Base-by-base conservation (phyloP, 2,888 invertebrate genomes). In the Melinopterus prodromus region DNA sequence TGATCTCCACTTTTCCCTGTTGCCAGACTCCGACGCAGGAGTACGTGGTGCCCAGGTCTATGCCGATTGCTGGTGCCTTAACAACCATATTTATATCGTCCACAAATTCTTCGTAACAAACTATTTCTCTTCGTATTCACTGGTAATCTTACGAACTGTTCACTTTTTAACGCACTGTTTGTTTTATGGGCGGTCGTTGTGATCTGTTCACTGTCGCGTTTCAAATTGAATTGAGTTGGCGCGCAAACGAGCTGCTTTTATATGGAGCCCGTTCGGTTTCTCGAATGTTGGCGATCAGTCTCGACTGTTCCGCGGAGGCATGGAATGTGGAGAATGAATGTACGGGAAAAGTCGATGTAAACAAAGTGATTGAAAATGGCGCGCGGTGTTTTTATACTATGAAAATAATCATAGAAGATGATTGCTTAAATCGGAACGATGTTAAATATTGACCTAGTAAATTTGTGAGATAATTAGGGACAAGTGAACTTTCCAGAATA, bases 1-100 rank as follows among this genome's bases (percentile, higher is more conserved):
- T 94, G 87, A 95, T 94, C 88, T 95, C 94, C 86, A 95, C 94
- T 86, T 93, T 94, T 79, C 95, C 94, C 84, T 94, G 93, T 86
- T 95, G 94, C 92, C 94, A 96, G n/a, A 96, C 95, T 85, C 95
- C 96, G 75, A 96, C 95, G 87, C 95, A 95, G 69, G 96, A 96
- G 89, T 96, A 97, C 6, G 97, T 97, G 69, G 97, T 97, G 85
- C 97, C 97, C 87, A 97, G 91, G 91, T 96, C 95, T 85, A 96
- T 97, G 85, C 95, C 95, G 85, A 95, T 91, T 84, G 93, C 93
- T 83, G 92, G 91, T 53, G 78, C 53, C 86, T 89, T 90, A 35
- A 86, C 87, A 90, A 90, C 90, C 81, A 82, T 85, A 70, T 16
- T 77, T 70, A 26, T 71, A 16, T 76, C 70, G 38, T 53, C 9